These are phyloP conservation scores for Lordiphosa clarofinis DNA, from an alignment of 1,140 invertebrate species.

Conservation along the genomic window DNA sequence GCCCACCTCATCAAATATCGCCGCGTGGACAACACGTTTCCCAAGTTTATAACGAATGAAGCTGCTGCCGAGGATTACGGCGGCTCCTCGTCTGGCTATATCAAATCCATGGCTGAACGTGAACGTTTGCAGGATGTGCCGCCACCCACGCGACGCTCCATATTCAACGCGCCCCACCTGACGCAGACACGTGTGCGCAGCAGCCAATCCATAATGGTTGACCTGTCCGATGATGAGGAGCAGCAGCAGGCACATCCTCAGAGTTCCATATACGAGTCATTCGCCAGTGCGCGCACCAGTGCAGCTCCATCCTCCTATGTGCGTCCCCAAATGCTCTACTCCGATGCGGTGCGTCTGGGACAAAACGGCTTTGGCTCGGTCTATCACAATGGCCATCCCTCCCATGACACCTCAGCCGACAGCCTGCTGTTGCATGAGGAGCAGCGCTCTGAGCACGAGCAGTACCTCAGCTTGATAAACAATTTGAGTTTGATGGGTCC, in stretches of 20 bases:
- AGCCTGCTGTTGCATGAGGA: constrained; percentile 30
- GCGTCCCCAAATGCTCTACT: constrained; percentile 32
- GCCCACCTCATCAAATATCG: constrained; percentile 57
- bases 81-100: constrained; percentile 10
- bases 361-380: constrained; percentile 36
- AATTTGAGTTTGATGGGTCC: constrained; percentile 8
- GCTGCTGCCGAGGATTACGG: constrained; percentile 26
- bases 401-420: background rate
- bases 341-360: constrained; percentile 49
- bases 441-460: constrained; percentile 38
- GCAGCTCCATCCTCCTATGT: background rate
- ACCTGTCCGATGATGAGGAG: constrained; percentile 49
- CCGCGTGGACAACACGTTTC: constrained; percentile 67
- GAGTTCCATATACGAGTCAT: constrained; percentile 24
- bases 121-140: constrained; percentile 2
- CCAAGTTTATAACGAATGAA: constrained; percentile 63
- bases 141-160: constrained; percentile 36
- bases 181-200: constrained; percentile 25
- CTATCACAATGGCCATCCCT: constrained; percentile 23
- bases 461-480: constrained; percentile 37
- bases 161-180: constrained; percentile 36
- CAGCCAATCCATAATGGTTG: constrained; percentile 10
- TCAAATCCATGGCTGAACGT: constrained; percentile 18
- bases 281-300: constrained; percentile 15
- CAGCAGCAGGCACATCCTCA: constrained; percentile 22